These are phyloP conservation scores for Byasa hedistus DNA, from an alignment of 2,888 invertebrate species.

Conservation along the genomic window DNA sequence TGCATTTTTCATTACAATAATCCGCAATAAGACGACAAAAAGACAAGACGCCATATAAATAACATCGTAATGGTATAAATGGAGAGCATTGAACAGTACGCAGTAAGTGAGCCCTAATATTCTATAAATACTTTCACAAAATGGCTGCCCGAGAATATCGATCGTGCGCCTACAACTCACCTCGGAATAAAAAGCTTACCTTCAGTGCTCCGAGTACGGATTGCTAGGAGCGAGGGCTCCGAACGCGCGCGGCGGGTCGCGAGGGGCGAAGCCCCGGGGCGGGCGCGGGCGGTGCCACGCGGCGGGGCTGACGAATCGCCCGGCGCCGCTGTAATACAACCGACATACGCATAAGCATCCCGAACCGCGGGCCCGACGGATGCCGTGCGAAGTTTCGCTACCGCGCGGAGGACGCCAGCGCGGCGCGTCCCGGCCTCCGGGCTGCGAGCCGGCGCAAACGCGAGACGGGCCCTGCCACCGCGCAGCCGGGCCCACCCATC, in stretches of 20 bases:
- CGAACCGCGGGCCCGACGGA: slow-evolving; percentile 61
- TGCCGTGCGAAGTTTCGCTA: slow-evolving; percentile 42
- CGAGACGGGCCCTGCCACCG: slow-evolving; percentile 65
- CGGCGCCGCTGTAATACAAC: slow-evolving; percentile 74
- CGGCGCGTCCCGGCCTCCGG: slow-evolving; percentile 68
- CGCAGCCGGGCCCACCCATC: slow-evolving; percentile 47
- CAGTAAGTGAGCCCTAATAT: slow-evolving; percentile 3
- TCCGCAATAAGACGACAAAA: too few species aligned
- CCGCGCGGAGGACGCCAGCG: slow-evolving; percentile 52
- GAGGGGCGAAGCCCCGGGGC: slow-evolving; percentile 49
- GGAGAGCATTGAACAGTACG: not conserved
- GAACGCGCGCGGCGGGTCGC: slow-evolving; percentile 71
- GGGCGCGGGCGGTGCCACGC: slow-evolving; percentile 61
- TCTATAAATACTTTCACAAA: slow-evolving; percentile 59
- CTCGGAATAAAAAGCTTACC: slow-evolving; percentile 67
- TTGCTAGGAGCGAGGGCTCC: slow-evolving; percentile 74
- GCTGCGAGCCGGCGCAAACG: slow-evolving; percentile 69
- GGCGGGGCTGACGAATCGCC: slow-evolving; percentile 66
- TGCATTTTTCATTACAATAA: too few species aligned
- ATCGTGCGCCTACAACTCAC: slow-evolving; percentile 56
- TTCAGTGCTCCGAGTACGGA: slow-evolving; percentile 56
- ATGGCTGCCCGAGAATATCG: slow-evolving; percentile 63
- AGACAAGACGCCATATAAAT: too few species aligned
- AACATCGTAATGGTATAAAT: too few species aligned
- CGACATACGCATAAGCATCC: slow-evolving; percentile 66